Evolutionary conservation across 2,797 vertebrate species (phyloP).

Genomic region (Orientallactaga sibirica): DNA sequence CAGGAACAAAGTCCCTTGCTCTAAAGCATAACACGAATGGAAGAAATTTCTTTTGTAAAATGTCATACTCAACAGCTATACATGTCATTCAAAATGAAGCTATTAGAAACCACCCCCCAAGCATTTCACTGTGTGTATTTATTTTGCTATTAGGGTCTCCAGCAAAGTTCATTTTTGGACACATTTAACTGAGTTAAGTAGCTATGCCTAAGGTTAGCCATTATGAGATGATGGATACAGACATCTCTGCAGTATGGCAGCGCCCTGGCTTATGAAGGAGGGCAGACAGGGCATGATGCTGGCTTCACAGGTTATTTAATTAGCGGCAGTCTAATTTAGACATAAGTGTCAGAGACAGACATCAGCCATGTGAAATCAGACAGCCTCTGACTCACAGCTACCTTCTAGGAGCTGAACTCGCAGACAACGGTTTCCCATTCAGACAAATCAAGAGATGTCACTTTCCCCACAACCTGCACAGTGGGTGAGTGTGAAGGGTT

Average conservation of each 20-base stretch:
- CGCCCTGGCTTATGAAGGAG: slow-evolving; percentile 72
- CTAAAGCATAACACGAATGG: background rate
- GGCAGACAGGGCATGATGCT: slow-evolving; percentile 60
- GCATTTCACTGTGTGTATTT: slow-evolving; percentile 63
- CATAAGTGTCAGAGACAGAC: slow-evolving; percentile 85
- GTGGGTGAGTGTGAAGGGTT: slow-evolving; percentile 58
- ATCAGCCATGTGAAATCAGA: slow-evolving; percentile 76
- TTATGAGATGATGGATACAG: slow-evolving; percentile 77
- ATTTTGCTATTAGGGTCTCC: slow-evolving; percentile 73
- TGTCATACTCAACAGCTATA: background rate
- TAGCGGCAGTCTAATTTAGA: slow-evolving; percentile 81
- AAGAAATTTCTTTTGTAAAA: slow-evolving; percentile 54
- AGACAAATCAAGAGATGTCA: slow-evolving; percentile 59
- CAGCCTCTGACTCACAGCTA: slow-evolving; percentile 76
- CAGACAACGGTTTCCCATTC: slow-evolving; percentile 41
- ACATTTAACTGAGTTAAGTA: slow-evolving; percentile 81
- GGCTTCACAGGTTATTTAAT: slow-evolving; percentile 82
- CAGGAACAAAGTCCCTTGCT: background rate
- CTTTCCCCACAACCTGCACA: slow-evolving; percentile 13
- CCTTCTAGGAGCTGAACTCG: slow-evolving; percentile 61
- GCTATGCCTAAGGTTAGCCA: slow-evolving; percentile 82
- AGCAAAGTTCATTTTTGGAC: slow-evolving; percentile 78
- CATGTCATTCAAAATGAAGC: slow-evolving; percentile 46
- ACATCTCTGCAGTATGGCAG: slow-evolving; percentile 74
- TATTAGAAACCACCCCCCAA: slow-evolving; percentile 65